A percentile compares a stretch with the other conserved stretches of the same genome.
These are phyloP conservation scores for Coryphaenoides rupestris DNA, from an alignment of 2,113 vertebrate species.

Conservation along the genomic window DNA sequence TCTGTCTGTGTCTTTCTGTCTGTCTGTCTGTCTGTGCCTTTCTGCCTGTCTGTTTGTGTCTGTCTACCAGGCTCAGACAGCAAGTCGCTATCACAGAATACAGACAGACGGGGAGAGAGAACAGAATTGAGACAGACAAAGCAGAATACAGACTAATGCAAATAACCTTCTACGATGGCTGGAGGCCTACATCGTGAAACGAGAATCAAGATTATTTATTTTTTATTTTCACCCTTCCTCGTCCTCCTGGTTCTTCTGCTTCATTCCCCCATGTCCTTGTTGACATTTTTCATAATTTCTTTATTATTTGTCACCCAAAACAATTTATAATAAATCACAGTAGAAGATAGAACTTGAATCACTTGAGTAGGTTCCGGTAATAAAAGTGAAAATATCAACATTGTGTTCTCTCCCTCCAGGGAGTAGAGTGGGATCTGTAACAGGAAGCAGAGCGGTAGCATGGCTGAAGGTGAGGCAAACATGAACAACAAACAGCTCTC, in stretches of 20 bases:
- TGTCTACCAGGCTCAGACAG: neutral
- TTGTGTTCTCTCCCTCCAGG: neutral
- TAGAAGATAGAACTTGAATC: too few relatives aligned
- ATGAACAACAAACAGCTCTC: neutral
- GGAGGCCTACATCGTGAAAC: too few relatives aligned
- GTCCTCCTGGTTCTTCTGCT: too few relatives aligned
- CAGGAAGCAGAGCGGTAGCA: slow-evolving; percentile 39
- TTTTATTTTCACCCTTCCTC: too few relatives aligned
- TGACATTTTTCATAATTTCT: too few relatives aligned
- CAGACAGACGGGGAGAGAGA: neutral
- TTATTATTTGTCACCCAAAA: too few relatives aligned
- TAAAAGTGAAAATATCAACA: too few relatives aligned
- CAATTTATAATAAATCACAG: too few relatives aligned
- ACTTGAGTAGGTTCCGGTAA: too few relatives aligned
- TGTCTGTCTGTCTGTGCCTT: neutral
- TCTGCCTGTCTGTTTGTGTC: neutral
- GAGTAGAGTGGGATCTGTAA: neutral
- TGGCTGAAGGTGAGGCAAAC: slow-evolving; percentile 59
- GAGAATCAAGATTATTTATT: too few relatives aligned
- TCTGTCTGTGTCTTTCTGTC: neutral
- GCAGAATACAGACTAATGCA: neutral
- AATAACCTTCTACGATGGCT: neutral
- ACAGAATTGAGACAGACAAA: neutral
- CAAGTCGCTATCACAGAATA: neutral
- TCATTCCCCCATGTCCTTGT: too few relatives aligned